These are phyloP conservation scores for Agonopterix alstromeriana DNA, from an alignment of 2,888 invertebrate species.

Conservation along the genomic window DNA sequence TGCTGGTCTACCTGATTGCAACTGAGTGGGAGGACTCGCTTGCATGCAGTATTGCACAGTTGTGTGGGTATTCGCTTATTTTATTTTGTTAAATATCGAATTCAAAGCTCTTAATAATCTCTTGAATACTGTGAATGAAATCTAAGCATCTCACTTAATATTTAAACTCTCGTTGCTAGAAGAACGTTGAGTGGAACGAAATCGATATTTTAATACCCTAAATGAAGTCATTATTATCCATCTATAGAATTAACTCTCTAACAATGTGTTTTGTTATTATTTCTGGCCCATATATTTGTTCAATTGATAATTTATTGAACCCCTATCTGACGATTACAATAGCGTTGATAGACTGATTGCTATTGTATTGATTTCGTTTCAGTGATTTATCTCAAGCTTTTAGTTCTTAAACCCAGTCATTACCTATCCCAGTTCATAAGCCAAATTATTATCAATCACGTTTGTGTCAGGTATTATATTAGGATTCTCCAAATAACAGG, in stretches of 20 bases:
- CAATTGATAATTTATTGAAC: conserved; percentile 18
- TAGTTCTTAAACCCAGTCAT: no score
- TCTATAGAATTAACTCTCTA: no score
- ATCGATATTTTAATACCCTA: no score
- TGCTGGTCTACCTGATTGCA: conserved; percentile 35
- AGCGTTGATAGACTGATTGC: conserved; percentile 5
- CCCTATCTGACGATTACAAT: conserved; percentile 16
- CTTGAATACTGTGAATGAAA: no score
- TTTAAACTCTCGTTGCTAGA: no score
- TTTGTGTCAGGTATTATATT: no score
- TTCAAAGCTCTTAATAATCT: not conserved
- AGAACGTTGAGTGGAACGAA: no score
- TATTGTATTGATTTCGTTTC: conserved; percentile 7
- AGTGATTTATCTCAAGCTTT: not conserved
- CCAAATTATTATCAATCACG: no score
- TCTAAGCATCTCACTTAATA: no score
- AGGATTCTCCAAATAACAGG: no score
- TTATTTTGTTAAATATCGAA: not conserved
- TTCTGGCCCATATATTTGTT: conserved; percentile 6
- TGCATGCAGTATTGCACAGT: conserved; percentile 19
- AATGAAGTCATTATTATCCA: no score
- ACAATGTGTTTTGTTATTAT: not conserved
- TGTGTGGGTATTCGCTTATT: not conserved
- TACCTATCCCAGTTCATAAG: no score
- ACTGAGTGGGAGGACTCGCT: conserved; percentile 42